Evolutionary conservation across 2,113 vertebrate species (phyloP).

Genomic region (Suncus etruscus): DNA sequence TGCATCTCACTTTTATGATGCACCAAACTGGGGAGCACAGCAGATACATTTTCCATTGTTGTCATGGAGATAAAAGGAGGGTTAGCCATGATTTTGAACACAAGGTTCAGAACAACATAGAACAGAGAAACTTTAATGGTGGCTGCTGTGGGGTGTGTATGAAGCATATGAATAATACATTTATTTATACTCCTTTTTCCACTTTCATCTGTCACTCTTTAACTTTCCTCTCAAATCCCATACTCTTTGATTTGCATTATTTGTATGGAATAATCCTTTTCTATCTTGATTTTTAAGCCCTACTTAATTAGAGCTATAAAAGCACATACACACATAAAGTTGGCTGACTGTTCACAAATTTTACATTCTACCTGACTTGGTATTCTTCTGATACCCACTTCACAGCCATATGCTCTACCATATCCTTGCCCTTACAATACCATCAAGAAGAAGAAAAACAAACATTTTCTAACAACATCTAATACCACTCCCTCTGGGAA

Average conservation of each 20-base stretch:
- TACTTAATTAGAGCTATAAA: slow-evolving; percentile 19
- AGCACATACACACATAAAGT: not conserved
- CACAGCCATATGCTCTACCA: not conserved
- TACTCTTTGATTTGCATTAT: not conserved
- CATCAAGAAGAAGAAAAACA: not conserved
- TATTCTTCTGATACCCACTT: not conserved
- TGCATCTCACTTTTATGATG: not conserved
- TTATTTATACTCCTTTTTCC: not conserved
- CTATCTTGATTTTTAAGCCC: not conserved
- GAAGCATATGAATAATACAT: not conserved
- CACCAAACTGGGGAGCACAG: not conserved
- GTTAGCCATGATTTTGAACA: not conserved
- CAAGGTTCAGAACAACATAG: not conserved
- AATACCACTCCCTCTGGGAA: not conserved
- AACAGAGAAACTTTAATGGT: not conserved
- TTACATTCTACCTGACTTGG: not conserved
- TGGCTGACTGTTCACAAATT: not conserved
- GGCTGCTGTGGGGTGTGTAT: not conserved
- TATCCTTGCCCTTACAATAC: not conserved
- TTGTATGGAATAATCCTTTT: not conserved
- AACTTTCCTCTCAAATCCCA: slow-evolving; percentile 2
- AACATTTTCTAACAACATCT: not conserved
- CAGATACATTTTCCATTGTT: not conserved
- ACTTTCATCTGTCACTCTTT: slow-evolving; percentile 38
- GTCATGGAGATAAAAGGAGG: slow-evolving; percentile 17